Evolutionary conservation across 2,113 vertebrate genomes (phyloP), one percentile per base, ranked within the genome.

Genomic region (Vanacampus margaritifer): DNA sequence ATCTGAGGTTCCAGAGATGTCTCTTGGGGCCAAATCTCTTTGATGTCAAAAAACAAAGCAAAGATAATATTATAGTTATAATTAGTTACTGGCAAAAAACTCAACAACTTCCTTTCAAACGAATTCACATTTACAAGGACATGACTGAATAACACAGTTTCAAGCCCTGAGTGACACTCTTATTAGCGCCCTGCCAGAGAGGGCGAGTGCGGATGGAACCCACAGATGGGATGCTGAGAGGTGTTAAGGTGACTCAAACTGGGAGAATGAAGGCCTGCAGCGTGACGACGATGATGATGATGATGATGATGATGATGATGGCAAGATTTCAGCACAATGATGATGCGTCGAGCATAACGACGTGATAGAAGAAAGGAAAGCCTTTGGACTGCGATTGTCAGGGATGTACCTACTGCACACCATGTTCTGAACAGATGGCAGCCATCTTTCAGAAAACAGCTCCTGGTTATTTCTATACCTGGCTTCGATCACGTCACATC

Each of bases 1-100:
- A 84, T 97, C 96, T 0, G 94, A 96, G 0, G 95, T 94, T 53
- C 96, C 95, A 0, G 93, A 94, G 71, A 91, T 87, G 76, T 98
- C 96, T 53, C 94, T 88, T 0, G 95, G 94, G 10, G 94, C 94
- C 86, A 97, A 85, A 83, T 95, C 95, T 80, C 95, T 96, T 86
- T 11, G 35, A 45, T 12, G 57, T 63, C 41, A 77, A 2, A 53
- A 68, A 35, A 62, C 60, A 46, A 41, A 41, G 39, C 39, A 12
- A 41, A 41, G 28, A 11, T 60, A 37, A 35, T 36, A 37, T 60
- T 60, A n/a, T 3, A 51, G 7, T 1, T 51, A 5, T 28, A 57
- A n/a, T 54, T 57, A 74, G 48, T 32, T 41, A 43, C 66, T 10
- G 19, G 64, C 57, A 66, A n/a, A n/a, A n/a, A n/a, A n/a, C n/a